Conservation (phyloP, 1,140 invertebrate species). For the Diprion similis region DNA sequence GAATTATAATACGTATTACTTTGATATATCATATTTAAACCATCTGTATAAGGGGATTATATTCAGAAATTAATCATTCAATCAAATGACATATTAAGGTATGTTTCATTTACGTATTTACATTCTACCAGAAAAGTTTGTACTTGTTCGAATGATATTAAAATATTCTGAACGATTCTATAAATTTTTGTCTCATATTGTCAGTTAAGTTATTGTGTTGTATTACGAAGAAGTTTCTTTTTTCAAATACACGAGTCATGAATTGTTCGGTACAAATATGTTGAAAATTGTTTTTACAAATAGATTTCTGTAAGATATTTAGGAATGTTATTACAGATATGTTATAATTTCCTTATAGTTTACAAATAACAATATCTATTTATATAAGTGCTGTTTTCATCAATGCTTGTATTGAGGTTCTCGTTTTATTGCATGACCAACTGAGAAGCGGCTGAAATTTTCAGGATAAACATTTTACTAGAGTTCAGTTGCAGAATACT, state of each 20-base stretch:
- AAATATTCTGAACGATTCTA: not conserved
- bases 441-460: not conserved
- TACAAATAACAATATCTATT: too few species aligned
- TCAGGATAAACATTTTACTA: conserved; percentile 14
- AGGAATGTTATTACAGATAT: too few species aligned
- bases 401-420: conserved; percentile 14
- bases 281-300: too few species aligned
- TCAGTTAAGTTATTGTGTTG: not conserved
- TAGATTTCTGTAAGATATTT: too few species aligned
- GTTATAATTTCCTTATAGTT: too few species aligned
- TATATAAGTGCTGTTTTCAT: not conserved
- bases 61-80: not conserved
- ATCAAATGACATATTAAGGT: too few species aligned
- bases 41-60: not conserved
- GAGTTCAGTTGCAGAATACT: conserved; percentile 16
- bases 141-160: not conserved
- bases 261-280: not conserved
- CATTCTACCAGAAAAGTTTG: not conserved
- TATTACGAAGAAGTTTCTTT: not conserved
- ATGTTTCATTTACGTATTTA: not conserved
- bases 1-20: not conserved
- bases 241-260: not conserved
- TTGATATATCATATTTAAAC: not conserved
- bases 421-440: conserved; percentile 11
- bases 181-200: not conserved